Conservation (phyloP, 1,140 invertebrate species). For the Drosophila sechellia region DNA sequence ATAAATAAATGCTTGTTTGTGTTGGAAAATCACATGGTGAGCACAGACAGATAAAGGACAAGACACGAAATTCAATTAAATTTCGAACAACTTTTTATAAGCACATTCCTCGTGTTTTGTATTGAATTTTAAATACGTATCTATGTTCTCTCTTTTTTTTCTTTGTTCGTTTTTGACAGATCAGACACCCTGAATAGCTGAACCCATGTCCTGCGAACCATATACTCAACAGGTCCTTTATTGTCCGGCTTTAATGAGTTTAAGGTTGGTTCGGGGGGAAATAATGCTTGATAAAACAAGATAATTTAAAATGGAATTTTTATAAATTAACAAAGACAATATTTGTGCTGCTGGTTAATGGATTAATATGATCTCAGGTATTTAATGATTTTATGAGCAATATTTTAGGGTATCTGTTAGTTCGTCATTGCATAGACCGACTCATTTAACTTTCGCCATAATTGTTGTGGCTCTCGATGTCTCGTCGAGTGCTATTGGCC, state of each 20-base stretch:
- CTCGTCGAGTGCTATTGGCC: conserved; percentile 30
- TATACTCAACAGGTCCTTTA: conserved; percentile 13
- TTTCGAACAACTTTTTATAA: conserved; percentile 38
- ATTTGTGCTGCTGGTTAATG: no score
- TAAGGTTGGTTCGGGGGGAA: conserved; percentile 1
- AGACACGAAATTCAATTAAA: conserved; percentile 57
- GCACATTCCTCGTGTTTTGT: conserved; percentile 29
- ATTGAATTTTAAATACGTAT: conserved; percentile 44
- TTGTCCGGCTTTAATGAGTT: conserved; percentile 54
- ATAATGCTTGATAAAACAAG: no score
- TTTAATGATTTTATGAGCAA: no score
- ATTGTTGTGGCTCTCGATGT: conserved; percentile 45
- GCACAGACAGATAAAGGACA: conserved; percentile 28
- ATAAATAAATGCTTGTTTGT: conserved; percentile 32
- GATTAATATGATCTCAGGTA: no score
- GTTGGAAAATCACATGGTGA: conserved; percentile 26
- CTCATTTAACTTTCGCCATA: conserved; percentile 25
- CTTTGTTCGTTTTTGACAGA: conserved; percentile 1
- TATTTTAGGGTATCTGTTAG: not conserved
- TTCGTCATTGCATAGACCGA: not conserved
- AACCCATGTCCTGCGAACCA: not conserved
- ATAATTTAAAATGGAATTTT: no score
- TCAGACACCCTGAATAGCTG: conserved; percentile 1
- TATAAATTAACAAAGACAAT: no score
- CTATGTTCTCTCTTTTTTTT: not conserved